Evolutionary conservation across 1,140 invertebrate genomes (phyloP), one percentile per base, ranked within the genome.

Genomic region (Eciton burchellii): DNA sequence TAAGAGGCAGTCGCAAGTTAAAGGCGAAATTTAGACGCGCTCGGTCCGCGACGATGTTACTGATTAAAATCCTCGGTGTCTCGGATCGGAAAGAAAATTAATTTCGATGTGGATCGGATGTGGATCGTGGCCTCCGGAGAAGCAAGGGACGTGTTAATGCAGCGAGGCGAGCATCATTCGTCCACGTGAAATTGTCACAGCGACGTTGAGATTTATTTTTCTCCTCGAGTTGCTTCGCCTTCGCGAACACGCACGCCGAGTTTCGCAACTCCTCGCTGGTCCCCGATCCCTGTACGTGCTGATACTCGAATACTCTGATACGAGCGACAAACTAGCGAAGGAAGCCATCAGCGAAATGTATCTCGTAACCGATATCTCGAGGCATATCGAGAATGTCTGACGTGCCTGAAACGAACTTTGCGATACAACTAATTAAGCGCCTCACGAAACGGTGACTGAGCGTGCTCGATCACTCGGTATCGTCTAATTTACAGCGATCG

Each of bases 331-430:
- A 74, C 35, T 29, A 68, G 57, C 57, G 71, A 72, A 77, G 72
- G 59, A 72, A 86, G 59, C 57, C 86, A 72, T 86, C 66, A 86
- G 74, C 41, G 57, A 83, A 72, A 83, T 87, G 82, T 83, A 60
- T 66, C 85, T 52, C 16, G 11, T 47, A 68, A 70, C 11, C 21
- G 24, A 79, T 70, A 70, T 43, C n/a, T 41, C n/a, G 35, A 8
- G 43, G 21, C 21, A 16, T 12, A 26, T 11, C 41, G 35, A 26
- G 21, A 54, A 1, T 19, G 62, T 43, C 21, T 14, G 63, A 77
- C 47, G 49, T 11, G n/a, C 19, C 14, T 45, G 63, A 65, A 65
- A 76, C 9, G 11, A 63, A 63, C n/a, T 43, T 65, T 14, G 11
- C 43, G 41, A 47, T 41, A 43, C 12, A 24, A 54, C 35, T 77